phyloP scores from a whole-genome alignment of 2,797 vertebrate genomes.

The Sus cebifrons region DNA sequence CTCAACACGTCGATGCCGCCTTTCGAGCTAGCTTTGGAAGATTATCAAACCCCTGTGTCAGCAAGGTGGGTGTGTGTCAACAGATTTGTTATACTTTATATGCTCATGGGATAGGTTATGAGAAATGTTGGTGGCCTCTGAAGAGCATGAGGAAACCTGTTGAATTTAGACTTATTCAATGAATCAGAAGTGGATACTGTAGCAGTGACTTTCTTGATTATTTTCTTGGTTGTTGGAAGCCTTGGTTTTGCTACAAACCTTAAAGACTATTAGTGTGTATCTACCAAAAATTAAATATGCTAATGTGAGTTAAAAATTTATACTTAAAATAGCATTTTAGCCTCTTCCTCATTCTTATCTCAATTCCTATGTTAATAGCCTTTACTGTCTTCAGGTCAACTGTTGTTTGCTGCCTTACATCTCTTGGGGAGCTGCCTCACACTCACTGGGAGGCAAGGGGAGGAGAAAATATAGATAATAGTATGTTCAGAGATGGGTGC shows the following conservation, averaged over 20 bases:
- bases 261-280: not conserved
- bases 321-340: not conserved
- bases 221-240: not conserved
- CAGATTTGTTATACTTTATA: not conserved
- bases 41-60: not conserved
- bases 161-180: constrained; percentile 1
- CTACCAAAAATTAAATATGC: not conserved
- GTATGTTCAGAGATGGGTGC: not conserved
- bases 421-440: not conserved
- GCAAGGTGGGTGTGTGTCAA: not conserved
- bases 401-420: not conserved
- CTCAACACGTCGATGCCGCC: not conserved
- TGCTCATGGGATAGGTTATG: not conserved
- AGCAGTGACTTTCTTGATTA: not conserved
- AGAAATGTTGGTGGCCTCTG: not conserved
- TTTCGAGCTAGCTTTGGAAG: constrained; percentile 47
- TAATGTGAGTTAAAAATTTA: not conserved
- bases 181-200: not conserved
- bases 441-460: not conserved
- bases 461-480: not conserved
- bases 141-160: not conserved
- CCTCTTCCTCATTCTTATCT: constrained; percentile 4
- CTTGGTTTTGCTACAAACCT: not conserved
- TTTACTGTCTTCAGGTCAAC: not conserved
- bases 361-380: not conserved